A percentile compares a stretch with the other conserved stretches of the same genome.
These are phyloP conservation scores for Porites evermanni DNA, from an alignment of 92 coral and sea anemone species.

Conservation along the genomic window DNA sequence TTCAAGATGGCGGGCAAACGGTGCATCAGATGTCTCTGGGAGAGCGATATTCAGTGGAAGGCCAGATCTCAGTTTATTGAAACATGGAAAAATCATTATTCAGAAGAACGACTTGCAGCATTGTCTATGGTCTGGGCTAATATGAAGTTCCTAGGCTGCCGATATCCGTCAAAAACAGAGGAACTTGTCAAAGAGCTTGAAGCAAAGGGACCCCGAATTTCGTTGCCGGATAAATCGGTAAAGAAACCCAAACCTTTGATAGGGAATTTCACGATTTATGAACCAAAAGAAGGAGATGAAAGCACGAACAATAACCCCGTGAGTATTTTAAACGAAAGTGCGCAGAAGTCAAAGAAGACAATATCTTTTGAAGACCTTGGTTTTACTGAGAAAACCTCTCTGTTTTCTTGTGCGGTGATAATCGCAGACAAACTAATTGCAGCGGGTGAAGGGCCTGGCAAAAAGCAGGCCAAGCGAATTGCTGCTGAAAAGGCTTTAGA, in stretches of 20 bases:
- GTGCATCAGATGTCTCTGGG: conserved; percentile 73
- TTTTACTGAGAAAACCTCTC: conserved; percentile 24
- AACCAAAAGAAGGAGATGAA: conserved; percentile 56
- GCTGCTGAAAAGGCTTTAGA: conserved; percentile 87
- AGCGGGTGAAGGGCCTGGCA: conserved; percentile 71
- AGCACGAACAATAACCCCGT: conserved; percentile 56
- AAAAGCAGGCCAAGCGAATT: conserved; percentile 80
- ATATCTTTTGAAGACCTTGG: conserved; percentile 78
- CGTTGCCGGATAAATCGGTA: conserved; percentile 26
- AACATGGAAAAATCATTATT: conserved; percentile 69
- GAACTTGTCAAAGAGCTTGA: conserved; percentile 79
- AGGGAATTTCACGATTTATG: conserved; percentile 73
- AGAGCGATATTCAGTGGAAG: conserved; percentile 78
- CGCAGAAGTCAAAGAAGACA: conserved; percentile 79
- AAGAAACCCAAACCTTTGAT: conserved; percentile 58
- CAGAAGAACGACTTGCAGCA: conserved; percentile 67
- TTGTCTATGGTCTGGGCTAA: conserved; percentile 97
- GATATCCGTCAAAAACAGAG: conserved; percentile 82
- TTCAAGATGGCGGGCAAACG: conserved; percentile 81
- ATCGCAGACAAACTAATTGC: conserved; percentile 75
- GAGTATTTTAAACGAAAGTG: conserved; percentile 75
- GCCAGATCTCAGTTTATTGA: conserved; percentile 81
- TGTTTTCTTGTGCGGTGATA: conserved; percentile 69
- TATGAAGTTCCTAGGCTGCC: conserved; percentile 93
- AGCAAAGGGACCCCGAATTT: conserved; percentile 44